Conservation (phyloP, 2,797 vertebrate species). For the Acestrorhynchus altus region DNA sequence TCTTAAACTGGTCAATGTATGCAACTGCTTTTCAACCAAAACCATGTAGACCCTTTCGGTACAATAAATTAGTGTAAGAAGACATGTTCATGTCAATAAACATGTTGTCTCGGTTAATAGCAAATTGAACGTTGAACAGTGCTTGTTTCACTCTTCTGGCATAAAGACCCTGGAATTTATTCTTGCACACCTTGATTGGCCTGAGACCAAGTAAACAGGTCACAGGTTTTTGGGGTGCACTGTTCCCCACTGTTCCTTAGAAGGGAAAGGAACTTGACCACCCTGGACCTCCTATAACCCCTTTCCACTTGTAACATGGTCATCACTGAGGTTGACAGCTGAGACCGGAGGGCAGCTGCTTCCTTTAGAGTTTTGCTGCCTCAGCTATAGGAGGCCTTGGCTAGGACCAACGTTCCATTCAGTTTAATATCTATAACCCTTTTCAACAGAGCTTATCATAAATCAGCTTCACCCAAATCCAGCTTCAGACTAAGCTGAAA, state of each 20-base stretch:
- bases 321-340: not conserved
- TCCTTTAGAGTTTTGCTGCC: not conserved
- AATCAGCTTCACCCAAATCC: not conserved
- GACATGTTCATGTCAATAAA: too few species aligned
- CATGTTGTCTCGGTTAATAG: too few species aligned
- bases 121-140: not conserved
- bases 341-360: constrained; percentile 28
- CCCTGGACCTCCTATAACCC: not conserved
- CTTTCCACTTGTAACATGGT: not conserved
- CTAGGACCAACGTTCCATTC: not conserved
- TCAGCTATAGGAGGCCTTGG: constrained; percentile 20
- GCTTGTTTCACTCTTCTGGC: not conserved
- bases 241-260: not conserved
- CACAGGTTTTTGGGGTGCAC: not conserved
- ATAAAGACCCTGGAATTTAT: not conserved
- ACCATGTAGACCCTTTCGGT: too few species aligned
- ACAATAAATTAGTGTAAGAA: too few species aligned
- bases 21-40: too few species aligned
- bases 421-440: not conserved
- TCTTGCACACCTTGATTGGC: not conserved
- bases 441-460: not conserved
- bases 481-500: not conserved
- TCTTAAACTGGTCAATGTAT: not conserved
- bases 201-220: not conserved
- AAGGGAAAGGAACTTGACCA: constrained; percentile 16